These are phyloP conservation scores for Lasioglossum baleicum DNA, from an alignment of 1,140 invertebrate genomes.

Conservation along the genomic window DNA sequence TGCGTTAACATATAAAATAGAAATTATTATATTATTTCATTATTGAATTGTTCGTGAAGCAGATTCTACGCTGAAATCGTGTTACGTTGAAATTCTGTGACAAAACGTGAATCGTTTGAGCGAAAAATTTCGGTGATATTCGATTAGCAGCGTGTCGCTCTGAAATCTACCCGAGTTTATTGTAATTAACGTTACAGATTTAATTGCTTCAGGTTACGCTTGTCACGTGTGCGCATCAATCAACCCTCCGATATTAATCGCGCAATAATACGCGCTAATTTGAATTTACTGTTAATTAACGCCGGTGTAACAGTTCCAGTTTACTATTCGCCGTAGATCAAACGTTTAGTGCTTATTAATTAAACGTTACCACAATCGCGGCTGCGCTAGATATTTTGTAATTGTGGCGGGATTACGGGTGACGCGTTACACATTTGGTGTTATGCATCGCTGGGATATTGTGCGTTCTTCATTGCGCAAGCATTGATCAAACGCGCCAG, in stretches of 20 bases:
- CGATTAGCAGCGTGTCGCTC: too few relatives aligned
- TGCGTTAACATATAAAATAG: too few relatives aligned
- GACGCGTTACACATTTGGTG: neutral
- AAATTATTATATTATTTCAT: too few relatives aligned
- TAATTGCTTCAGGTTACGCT: neutral
- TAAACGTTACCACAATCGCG: neutral
- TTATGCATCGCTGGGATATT: neutral
- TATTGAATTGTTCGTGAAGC: too few relatives aligned
- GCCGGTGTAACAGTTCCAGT: slow-evolving; percentile 2
- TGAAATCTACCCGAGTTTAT: neutral
- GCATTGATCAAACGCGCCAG: neutral
- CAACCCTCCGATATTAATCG: slow-evolving; percentile 37
- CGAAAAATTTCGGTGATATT: neutral
- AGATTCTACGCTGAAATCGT: too few relatives aligned
- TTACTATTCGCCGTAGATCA: slow-evolving; percentile 31
- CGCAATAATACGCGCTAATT: slow-evolving; percentile 37
- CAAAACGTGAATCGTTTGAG: neutral
- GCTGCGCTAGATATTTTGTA: slow-evolving; percentile 15
- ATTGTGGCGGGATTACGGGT: neutral
- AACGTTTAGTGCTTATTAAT: slow-evolving; percentile 33
- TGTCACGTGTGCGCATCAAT: slow-evolving; percentile 16
- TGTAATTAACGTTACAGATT: neutral
- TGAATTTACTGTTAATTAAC: slow-evolving; percentile 48
- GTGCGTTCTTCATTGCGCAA: too few relatives aligned
- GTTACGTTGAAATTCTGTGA: too few relatives aligned